These are phyloP conservation scores for Rhodeus uyekii DNA, from an alignment of 2,797 vertebrate species.

Conservation along the genomic window DNA sequence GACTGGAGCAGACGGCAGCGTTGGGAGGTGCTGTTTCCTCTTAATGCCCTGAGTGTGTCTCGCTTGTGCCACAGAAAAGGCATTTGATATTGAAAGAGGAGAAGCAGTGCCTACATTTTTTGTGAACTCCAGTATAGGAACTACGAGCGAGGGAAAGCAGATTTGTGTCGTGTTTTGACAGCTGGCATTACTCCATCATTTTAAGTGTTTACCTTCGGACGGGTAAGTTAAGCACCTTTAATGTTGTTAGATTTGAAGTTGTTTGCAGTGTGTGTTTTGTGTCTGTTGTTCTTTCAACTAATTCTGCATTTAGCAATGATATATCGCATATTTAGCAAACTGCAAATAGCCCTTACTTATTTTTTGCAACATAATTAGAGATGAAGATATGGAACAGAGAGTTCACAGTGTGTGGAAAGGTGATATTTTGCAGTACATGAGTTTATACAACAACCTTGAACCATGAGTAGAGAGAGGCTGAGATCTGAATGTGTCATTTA, in stretches of 20 bases:
- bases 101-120: neutral
- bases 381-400: conserved; percentile 30
- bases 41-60: conserved; percentile 63
- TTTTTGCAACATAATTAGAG: neutral
- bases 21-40: conserved; percentile 58
- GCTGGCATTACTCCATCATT: neutral
- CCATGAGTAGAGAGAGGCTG: conserved; percentile 48
- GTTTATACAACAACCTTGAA: conserved; percentile 64
- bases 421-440: neutral
- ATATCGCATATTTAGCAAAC: neutral
- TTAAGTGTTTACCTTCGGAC: neutral
- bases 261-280: neutral
- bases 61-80: neutral
- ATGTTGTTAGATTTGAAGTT: neutral
- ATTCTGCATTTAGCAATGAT: neutral
- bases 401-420: neutral
- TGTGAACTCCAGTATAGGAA: neutral
- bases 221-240: conserved; percentile 19
- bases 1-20: conserved; percentile 54
- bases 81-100: neutral
- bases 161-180: conserved; percentile 9
- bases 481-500: conserved; percentile 54
- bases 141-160: neutral
- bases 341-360: neutral
- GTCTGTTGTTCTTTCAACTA: neutral